Base-by-base conservation (phyloP, 2,113 vertebrate genomes). In the Pontoporia blainvillei region DNA sequence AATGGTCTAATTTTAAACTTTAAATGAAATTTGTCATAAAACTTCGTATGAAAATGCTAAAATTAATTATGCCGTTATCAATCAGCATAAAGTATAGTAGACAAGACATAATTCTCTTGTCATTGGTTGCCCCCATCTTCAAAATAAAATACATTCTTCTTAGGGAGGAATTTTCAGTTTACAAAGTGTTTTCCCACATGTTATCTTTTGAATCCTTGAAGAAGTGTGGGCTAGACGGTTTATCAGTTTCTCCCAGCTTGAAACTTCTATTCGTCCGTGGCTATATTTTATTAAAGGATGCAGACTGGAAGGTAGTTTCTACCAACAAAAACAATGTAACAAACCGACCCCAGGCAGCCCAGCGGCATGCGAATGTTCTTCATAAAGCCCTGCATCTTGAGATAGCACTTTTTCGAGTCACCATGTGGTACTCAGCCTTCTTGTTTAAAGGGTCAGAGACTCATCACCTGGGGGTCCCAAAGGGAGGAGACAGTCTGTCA, bases 401-500 rank as follows among this genome's bases (percentile, higher is more conserved):
- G 88, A 96, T 71, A 94, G 85, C n/a, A 64, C 66, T 94, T 90
- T 94, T 82, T 18, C 39, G 86, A 84, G 72, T 85, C 41, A 34
- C 79, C 97, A 97, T 94, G 59, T 97, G 91, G 91, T 84, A 23
- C 69, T 97, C 95, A 92, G 86, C 3, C 67, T 83, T 97, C 96
- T 81, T 92, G 76, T 94, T 95, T 97, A 84, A 91, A 93, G 46
- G 93, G 93, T 86, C 73, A 86, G 89, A 97, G 89, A 71, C 69
- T 96, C 93, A 95, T 86, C 61, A 75, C 59, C 27, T 6, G n/a
- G 57, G 72, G 90, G 46, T 86, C 92, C 76, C 46, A 72, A 97
- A 89, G 81, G 76, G 91, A 93, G 96, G 91, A 96, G 96, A 92
- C 14, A 73, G 93, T 95, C 96, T 98, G 96, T 97, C 96, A 98